Base-by-base conservation (phyloP, 2,888 invertebrate species). In the Dryomyza anilis region DNA sequence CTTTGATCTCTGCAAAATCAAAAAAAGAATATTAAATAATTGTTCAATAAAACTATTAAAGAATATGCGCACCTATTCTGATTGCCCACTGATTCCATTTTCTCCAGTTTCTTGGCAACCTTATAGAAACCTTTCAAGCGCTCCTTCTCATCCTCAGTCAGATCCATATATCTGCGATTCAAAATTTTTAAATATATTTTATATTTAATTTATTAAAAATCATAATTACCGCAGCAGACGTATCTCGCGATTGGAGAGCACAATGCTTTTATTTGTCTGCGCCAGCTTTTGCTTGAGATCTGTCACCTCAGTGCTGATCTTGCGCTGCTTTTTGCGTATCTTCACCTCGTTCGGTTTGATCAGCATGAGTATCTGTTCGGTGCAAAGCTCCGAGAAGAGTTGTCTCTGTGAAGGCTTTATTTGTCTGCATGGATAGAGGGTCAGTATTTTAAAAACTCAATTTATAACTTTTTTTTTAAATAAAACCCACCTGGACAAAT, bases 141-240 rank as follows among this genome's bases (percentile, higher is more conserved):
- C 73, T 95, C 95, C 76, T 95, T 94, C 78, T 96, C 95, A 70
- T 95, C 95, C 74, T 95, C 94, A 19, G 95, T 95, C 59, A 96
- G 87, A 76, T 95, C 94, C 82, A 96, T 88, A 84, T 95, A 94
- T 77, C 93, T 90, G n/a, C 45, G 25, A 50, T 23, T 5, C 27
- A 2, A 21, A 43, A 21, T 2, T 3, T 33, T 21, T n/a, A 23
- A 14, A 48, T 12, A 8, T 30, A 14, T 30, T 14, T 27, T 8
- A 6, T 50, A 19, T 50, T 21, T 8, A 19, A 36, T 29, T 36
- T 52, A 30, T 14, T 10, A 29, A 16, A n/a, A 2, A 27, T 5
- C 27, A 29, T 19, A 57, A 62, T 71, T 74, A 89, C 89, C 89
- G 86, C 69, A 96, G 85, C 66, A 96, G 85, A 75, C 95, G 87